A percentile compares a stretch with the other conserved stretches of the same genome.
These are phyloP conservation scores for Hedychridium roseum DNA, from an alignment of 2,888 invertebrate genomes.

Conservation along the genomic window DNA sequence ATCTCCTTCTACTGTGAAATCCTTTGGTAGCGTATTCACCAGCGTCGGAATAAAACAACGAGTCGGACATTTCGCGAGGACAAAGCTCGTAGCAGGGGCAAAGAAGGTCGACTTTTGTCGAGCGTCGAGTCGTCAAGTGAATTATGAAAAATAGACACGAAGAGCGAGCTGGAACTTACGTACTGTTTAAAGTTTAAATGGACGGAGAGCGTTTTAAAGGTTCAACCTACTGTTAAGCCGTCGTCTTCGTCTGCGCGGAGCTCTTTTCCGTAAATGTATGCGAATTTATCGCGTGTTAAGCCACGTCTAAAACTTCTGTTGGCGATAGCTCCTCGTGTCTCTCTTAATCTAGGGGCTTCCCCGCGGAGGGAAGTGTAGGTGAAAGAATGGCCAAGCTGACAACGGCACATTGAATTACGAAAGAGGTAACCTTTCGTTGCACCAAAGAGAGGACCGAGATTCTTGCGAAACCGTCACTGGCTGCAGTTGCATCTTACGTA, in stretches of 20 bases:
- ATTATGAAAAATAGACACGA: slow-evolving; percentile 39
- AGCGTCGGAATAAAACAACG: too few relatives aligned
- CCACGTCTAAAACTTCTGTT: slow-evolving; percentile 13
- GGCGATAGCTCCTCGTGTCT: not conserved
- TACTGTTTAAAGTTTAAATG: slow-evolving; percentile 46
- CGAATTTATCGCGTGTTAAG: slow-evolving; percentile 29
- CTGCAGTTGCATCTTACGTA: slow-evolving; percentile 15
- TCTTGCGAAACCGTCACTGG: slow-evolving; percentile 3
- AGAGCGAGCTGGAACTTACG: slow-evolving; percentile 31
- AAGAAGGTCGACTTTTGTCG: too few relatives aligned
- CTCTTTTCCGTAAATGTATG: slow-evolving; percentile 24
- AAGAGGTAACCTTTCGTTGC: too few relatives aligned
- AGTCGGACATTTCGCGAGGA: too few relatives aligned
- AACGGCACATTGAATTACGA: too few relatives aligned
- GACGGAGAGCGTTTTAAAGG: slow-evolving; percentile 45
- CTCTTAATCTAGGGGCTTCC: not conserved
- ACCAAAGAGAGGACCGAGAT: slow-evolving; percentile 12
- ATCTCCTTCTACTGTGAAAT: too few relatives aligned
- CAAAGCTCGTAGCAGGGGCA: too few relatives aligned
- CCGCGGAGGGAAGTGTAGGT: slow-evolving; percentile 1
- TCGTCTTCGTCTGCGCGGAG: too few relatives aligned
- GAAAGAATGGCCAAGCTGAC: too few relatives aligned
- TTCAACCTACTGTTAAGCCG: too few relatives aligned
- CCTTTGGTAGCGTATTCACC: too few relatives aligned
- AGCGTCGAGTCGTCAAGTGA: slow-evolving; percentile 34